Conservation (phyloP, 64 coral and sea anemone species). For the Pachyseris speciosa region DNA sequence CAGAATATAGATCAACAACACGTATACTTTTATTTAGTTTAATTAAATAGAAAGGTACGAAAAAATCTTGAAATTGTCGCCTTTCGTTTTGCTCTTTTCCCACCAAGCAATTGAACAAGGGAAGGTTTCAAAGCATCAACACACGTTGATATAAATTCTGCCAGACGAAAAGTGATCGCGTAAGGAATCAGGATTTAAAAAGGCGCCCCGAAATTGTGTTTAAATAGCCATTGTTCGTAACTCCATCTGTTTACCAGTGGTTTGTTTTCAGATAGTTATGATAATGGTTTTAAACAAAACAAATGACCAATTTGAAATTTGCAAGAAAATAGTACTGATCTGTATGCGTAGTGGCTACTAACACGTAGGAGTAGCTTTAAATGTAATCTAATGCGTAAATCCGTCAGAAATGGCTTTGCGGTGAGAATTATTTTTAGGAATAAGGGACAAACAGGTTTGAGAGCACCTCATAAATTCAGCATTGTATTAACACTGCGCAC, state of each 20-base stretch:
- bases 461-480: neutral
- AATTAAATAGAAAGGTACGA: neutral
- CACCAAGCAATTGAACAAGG: neutral
- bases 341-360: neutral
- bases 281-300: constrained; percentile 46
- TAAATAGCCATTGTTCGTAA: constrained; percentile 25
- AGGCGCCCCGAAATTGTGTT: constrained; percentile 12
- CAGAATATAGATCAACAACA: neutral
- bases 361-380: neutral
- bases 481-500: neutral
- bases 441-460: neutral
- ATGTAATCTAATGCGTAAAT: neutral
- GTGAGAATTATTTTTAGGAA: neutral
- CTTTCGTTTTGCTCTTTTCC: neutral
- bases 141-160: neutral
- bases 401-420: neutral
- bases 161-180: neutral
- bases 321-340: constrained; percentile 18
- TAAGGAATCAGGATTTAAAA: neutral
- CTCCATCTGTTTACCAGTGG: constrained; percentile 45
- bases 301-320: constrained; percentile 51
- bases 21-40: neutral
- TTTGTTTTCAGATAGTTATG: constrained; percentile 49
- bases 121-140: neutral
- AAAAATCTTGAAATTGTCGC: neutral